Base-by-base conservation (phyloP, 2,113 vertebrate genomes). In the Scolopax mira region DNA sequence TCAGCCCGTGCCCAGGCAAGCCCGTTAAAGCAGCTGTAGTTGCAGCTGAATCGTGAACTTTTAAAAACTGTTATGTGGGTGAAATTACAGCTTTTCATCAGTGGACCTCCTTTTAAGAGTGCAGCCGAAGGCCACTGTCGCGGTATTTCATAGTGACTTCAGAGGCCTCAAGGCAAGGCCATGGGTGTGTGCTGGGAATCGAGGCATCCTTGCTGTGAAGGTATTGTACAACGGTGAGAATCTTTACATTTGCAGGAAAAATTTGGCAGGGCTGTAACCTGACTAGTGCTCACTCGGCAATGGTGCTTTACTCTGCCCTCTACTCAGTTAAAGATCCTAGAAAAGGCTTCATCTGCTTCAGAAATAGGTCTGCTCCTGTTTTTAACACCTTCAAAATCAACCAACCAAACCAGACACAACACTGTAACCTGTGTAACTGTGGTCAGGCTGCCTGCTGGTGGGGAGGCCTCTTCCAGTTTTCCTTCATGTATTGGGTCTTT, bases 251-350 rank as follows among this genome's bases (percentile, higher is more conserved):
- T 57, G 87, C 83, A 91, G 31, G 11, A 74, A 82, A 62, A 77
- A 82, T 55, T 10, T 39, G 58, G 66, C 87, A 81, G 84, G 71
- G 70, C 74, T 93, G 37, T 71, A 37, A 62, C n/a, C 44, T 82
- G 78, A 79, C 18, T 69, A 27, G 21, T 39, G 60, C 75, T 85
- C 90, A 73, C 69, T 92, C 70, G 88, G 89, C 25, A 0, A 55
- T 61, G 93, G 89, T 96, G 85, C 96, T 97, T 89, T 88, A 57
- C 82, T 94, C 86, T 94, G 66, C 91, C 84, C 85, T 89, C 78
- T 85, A 58, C 75, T 86, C 33, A 13, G 1, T 42, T 85, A 64
- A 79, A 80, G 57, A 41, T 55, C 51, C 90, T 78, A 86, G 39
- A 37, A 77, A 61, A 83, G 41, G 65, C 48, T 81, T 92, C 80